phyloP scores from a whole-genome alignment of 2,797 vertebrate species.

The Arnoldichthys spilopterus region DNA sequence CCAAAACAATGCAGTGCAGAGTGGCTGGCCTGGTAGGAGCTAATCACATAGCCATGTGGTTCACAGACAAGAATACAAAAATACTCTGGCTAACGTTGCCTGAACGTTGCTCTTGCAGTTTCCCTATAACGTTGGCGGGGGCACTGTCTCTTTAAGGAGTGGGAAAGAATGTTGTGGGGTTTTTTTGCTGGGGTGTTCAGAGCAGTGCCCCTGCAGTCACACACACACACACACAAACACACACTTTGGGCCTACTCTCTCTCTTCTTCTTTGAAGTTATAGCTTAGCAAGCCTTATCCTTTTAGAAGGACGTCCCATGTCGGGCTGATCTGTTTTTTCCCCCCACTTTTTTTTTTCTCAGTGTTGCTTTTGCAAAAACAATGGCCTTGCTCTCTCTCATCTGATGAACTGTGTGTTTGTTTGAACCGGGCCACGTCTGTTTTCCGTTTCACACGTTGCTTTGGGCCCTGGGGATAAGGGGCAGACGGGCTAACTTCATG shows the following conservation, averaged over 20 bases:
- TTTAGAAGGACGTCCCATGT: constrained; percentile 36
- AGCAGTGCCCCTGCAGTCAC: constrained; percentile 75
- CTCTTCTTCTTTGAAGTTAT: constrained; percentile 47
- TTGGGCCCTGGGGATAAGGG: constrained; percentile 60
- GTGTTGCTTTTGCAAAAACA: constrained; percentile 31
- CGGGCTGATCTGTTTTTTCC: constrained; percentile 34
- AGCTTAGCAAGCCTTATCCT: constrained; percentile 19
- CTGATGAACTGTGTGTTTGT: constrained; percentile 50
- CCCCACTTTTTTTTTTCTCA: neutral
- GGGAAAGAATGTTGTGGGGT: constrained; percentile 75
- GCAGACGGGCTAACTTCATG: constrained; percentile 14
- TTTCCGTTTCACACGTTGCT: constrained; percentile 66
- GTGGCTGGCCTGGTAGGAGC: neutral
- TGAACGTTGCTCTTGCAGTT: constrained; percentile 69
- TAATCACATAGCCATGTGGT: constrained; percentile 57
- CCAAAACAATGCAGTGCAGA: constrained; percentile 9
- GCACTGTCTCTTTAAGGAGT: constrained; percentile 75
- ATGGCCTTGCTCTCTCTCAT: constrained; percentile 38
- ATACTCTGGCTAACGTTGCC: constrained; percentile 69
- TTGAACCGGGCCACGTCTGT: constrained; percentile 42
- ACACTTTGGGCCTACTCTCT: constrained; percentile 23
- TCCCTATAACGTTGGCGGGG: constrained; percentile 66
- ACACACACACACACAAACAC: constrained; percentile 30
- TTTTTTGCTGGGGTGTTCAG: constrained; percentile 74
- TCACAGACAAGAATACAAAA: constrained; percentile 61